Evolutionary conservation across 2,797 vertebrate genomes (phyloP).

Genomic region (Fistularia commersonii): DNA sequence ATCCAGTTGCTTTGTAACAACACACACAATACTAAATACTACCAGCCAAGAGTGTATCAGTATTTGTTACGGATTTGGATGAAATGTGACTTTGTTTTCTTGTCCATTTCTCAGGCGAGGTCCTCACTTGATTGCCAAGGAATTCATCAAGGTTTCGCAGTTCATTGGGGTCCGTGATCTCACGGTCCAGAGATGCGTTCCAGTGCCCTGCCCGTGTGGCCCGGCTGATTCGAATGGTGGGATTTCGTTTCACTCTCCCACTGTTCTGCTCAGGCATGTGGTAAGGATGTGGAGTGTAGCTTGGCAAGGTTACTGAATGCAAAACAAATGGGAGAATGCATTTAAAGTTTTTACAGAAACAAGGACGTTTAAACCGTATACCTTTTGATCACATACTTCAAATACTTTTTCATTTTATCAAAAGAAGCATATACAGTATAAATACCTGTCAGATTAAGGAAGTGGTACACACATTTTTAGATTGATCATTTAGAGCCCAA

Average conservation of each 20-base stretch:
- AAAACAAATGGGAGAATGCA: neutral
- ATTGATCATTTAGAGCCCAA: too few relatives aligned
- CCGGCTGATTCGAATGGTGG: conserved; percentile 85
- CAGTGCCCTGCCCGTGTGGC: conserved; percentile 78
- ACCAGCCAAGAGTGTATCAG: neutral
- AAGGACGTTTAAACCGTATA: too few relatives aligned
- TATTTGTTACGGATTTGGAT: neutral
- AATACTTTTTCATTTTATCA: too few relatives aligned
- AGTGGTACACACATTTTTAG: too few relatives aligned
- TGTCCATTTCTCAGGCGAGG: neutral
- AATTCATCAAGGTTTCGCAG: conserved; percentile 93
- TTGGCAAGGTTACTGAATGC: conserved; percentile 42
- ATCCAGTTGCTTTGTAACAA: neutral
- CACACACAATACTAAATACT: neutral
- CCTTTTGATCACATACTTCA: too few relatives aligned
- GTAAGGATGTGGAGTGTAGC: conserved; percentile 30
- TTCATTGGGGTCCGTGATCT: conserved; percentile 86
- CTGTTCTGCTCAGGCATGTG: conserved; percentile 23
- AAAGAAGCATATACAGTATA: too few relatives aligned
- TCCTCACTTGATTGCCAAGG: conserved; percentile 87
- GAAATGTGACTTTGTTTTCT: neutral
- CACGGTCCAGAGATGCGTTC: conserved; percentile 76
- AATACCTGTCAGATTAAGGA: too few relatives aligned
- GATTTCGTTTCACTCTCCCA: conserved; percentile 56
- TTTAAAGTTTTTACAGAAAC: too few relatives aligned